These are phyloP conservation scores for Isurus oxyrinchus DNA, from an alignment of 2,113 vertebrate species.

Conservation along the genomic window DNA sequence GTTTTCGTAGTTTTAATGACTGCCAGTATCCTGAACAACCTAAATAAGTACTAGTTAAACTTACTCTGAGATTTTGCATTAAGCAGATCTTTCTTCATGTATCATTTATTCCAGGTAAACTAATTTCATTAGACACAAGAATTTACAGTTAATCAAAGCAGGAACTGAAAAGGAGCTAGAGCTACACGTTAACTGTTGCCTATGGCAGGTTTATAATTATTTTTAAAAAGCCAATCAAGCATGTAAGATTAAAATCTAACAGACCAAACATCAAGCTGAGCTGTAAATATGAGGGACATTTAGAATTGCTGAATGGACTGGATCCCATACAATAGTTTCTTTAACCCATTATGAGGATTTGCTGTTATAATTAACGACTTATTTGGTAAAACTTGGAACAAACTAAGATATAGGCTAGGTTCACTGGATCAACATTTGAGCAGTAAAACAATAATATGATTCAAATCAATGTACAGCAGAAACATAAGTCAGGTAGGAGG, in stretches of 20 bases:
- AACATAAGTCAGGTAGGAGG: not conserved
- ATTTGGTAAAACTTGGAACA: not conserved
- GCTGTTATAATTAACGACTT: not conserved
- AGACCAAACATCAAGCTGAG: not conserved
- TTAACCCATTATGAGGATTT: not conserved
- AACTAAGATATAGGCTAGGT: not conserved
- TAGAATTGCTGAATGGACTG: not conserved
- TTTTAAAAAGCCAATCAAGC: slow-evolving; percentile 33
- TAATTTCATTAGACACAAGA: not conserved
- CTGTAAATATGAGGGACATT: not conserved
- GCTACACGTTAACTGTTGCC: slow-evolving; percentile 24
- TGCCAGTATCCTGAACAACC: not conserved
- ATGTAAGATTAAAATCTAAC: slow-evolving; percentile 25
- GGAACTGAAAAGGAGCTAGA: not conserved
- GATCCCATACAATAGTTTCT: not conserved
- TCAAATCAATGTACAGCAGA: not conserved
- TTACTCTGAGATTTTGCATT: not conserved
- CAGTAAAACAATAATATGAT: not conserved
- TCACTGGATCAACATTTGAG: not conserved
- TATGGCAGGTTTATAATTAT: slow-evolving; percentile 12
- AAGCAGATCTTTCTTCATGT: not conserved
- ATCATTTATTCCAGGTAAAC: slow-evolving; percentile 26
- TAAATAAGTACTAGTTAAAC: slow-evolving; percentile 15
- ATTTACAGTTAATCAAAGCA: slow-evolving; percentile 21
- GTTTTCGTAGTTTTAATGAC: not conserved